Percentiles rank a stretch among this genome's conserved stretches.
phyloP scores from a whole-genome alignment of 2,888 invertebrate genomes.

The Xestia sexstrigata region DNA sequence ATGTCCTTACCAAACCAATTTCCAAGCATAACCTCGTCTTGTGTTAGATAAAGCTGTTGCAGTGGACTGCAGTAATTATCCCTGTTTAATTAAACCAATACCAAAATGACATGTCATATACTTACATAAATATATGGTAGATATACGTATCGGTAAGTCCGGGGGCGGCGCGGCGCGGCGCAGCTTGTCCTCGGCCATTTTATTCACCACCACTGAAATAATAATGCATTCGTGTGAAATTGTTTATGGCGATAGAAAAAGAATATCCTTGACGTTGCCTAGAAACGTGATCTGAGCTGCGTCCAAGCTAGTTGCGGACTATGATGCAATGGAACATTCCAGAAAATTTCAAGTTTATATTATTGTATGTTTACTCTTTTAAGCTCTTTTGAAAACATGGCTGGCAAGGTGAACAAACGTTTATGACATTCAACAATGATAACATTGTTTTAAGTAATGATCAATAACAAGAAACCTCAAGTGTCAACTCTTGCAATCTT shows the following conservation, averaged over 20 bases:
- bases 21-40: background rate
- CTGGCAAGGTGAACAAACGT: too few species aligned
- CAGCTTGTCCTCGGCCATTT: conserved; percentile 56
- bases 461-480: background rate
- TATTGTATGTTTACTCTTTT: conserved; percentile 12
- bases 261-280: conserved; percentile 65
- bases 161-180: conserved; percentile 31
- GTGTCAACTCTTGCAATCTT: background rate
- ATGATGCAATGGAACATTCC: conserved; percentile 59
- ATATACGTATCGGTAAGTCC: conserved; percentile 10
- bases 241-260: conserved; percentile 66
- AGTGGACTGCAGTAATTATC: background rate
- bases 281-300: conserved; percentile 55
- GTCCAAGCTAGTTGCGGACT: conserved; percentile 41
- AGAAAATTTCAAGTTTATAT: conserved; percentile 28
- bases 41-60: background rate
- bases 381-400: background rate
- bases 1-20: background rate
- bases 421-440: background rate
- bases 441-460: conserved; percentile 6
- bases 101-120: conserved; percentile 16
- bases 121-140: conserved; percentile 20
- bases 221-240: conserved; percentile 65
- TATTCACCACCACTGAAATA: conserved; percentile 65
- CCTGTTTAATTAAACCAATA: conserved; percentile 5